Conservation (phyloP, 2,888 invertebrate species). For the Chymomyza fuscimana region DNA sequence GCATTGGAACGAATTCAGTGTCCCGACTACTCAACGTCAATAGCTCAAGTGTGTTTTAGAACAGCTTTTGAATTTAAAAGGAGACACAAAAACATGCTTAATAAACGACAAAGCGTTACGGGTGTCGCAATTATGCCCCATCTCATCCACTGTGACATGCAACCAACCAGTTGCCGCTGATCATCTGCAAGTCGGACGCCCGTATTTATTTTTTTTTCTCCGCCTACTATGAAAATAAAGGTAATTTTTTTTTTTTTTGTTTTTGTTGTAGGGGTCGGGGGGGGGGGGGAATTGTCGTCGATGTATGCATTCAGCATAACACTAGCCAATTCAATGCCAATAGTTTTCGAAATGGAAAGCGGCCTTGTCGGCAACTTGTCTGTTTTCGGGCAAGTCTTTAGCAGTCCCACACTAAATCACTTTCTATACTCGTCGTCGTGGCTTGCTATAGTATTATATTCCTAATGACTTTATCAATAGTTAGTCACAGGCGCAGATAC, state of each 20-base stretch:
- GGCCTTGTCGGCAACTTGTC: background rate
- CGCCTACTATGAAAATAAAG: background rate
- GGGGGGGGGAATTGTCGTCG: background rate
- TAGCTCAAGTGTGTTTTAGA: no score
- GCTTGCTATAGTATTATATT: background rate
- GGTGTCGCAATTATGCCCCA: no score
- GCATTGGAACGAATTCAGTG: no score
- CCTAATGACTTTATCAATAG: background rate
- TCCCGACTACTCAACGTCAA: no score
- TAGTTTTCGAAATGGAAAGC: background rate
- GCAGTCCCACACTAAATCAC: background rate
- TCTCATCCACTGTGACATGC: no score
- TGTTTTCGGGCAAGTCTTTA: background rate
- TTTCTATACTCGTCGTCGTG: background rate
- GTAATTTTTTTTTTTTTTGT: background rate
- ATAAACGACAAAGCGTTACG: no score
- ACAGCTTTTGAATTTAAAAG: no score
- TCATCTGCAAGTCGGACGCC: background rate
- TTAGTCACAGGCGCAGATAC: background rate
- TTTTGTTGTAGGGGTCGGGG: slow-evolving; percentile 16
- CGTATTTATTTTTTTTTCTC: background rate
- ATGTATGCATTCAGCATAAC: background rate
- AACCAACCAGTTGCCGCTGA: background rate
- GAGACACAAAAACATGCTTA: no score
- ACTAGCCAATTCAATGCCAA: no score